Conservation (phyloP, 2,888 invertebrate species). For the Lasioglossum calceatum region DNA sequence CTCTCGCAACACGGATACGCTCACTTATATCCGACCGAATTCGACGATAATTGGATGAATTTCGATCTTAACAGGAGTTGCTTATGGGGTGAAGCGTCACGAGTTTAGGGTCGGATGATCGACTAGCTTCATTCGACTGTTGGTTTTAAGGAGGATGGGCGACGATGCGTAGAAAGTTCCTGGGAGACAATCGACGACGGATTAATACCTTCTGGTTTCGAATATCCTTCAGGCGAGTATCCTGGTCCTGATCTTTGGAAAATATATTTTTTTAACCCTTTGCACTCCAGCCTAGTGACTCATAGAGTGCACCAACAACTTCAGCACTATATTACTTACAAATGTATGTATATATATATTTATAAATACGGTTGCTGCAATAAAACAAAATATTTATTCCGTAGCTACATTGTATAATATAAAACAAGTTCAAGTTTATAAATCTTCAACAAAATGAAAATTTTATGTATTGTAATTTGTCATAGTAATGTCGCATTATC, state of each 20-base stretch:
- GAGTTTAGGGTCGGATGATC: constrained; percentile 12
- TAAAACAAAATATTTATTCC: too few species aligned
- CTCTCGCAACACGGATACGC: constrained; percentile 25
- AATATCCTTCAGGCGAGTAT: neutral
- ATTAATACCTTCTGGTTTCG: neutral
- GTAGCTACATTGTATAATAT: too few species aligned
- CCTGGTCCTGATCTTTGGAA: neutral
- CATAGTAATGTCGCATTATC: too few species aligned
- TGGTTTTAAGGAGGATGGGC: neutral
- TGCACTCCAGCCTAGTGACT: too few species aligned
- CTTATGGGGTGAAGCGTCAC: constrained; percentile 12
- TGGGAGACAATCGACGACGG: neutral
- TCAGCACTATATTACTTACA: too few species aligned
- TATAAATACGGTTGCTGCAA: too few species aligned
- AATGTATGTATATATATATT: too few species aligned
- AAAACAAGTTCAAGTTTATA: too few species aligned
- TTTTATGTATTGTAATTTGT: too few species aligned
- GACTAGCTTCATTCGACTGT: neutral
- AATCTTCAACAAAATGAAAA: too few species aligned
- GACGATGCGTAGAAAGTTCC: neutral
- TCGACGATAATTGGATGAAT: constrained; percentile 58
- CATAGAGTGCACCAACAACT: too few species aligned
- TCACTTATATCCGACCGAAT: constrained; percentile 40
- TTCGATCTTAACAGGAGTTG: constrained; percentile 35
- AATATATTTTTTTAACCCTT: neutral